Conservation (phyloP, 2,888 invertebrate genomes). For the Acanthopleura granulata region DNA sequence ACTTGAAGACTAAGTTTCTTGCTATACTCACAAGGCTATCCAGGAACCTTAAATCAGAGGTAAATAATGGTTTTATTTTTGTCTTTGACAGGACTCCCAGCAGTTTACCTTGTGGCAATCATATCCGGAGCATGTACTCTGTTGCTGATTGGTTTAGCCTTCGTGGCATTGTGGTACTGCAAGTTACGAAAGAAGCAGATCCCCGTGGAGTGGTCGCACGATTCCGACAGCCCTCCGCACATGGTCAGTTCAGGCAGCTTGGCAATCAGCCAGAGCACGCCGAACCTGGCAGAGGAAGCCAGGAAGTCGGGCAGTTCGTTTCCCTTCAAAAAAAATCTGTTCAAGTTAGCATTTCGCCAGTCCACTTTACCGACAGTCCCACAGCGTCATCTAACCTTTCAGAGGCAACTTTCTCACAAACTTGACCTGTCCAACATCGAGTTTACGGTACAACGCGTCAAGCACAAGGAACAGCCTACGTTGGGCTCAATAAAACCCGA, state of each 20-base stretch:
- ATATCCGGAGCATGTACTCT: slow-evolving; percentile 38
- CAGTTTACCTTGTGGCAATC: slow-evolving; percentile 41
- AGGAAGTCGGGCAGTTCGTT: slow-evolving; percentile 25
- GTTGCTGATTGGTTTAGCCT: slow-evolving; percentile 38
- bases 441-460: slow-evolving; percentile 75
- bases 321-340: slow-evolving; percentile 39
- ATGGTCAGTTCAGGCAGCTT: slow-evolving; percentile 28
- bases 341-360: slow-evolving; percentile 79
- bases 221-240: slow-evolving; percentile 20
- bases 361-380: slow-evolving; percentile 87
- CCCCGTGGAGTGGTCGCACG: slow-evolving; percentile 26
- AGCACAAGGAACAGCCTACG: slow-evolving; percentile 71
- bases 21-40: no score
- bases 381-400: slow-evolving; percentile 85
- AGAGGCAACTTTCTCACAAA: slow-evolving; percentile 84
- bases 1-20: no score
- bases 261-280: slow-evolving; percentile 64
- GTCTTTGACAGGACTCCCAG: slow-evolving; percentile 35
- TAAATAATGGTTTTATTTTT: slow-evolving; percentile 20
- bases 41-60: neutral
- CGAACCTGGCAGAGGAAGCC: slow-evolving; percentile 51
- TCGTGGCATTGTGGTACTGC: slow-evolving; percentile 47
- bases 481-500: slow-evolving; percentile 64
- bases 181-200: slow-evolving; percentile 23
- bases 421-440: slow-evolving; percentile 83